Conservation (phyloP, 92 coral and sea anemone genomes). For the Actinernus sp. region DNA sequence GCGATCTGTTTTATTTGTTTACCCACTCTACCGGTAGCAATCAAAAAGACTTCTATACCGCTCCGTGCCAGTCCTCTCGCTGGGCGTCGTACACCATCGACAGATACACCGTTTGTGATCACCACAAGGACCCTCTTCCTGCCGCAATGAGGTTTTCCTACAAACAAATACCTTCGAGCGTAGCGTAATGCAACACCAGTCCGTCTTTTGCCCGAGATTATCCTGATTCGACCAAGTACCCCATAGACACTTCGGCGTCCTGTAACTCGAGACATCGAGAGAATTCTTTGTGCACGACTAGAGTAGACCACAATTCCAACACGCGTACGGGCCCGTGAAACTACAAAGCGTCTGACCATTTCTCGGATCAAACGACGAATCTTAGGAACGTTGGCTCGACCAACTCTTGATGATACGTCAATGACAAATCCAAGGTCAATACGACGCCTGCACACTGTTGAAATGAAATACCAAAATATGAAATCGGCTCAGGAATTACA, state of each 20-base stretch:
- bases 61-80: slow-evolving; percentile 30
- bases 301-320: slow-evolving; percentile 60
- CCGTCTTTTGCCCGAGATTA: too few species aligned
- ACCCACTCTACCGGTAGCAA: slow-evolving; percentile 22
- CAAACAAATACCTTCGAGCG: slow-evolving; percentile 49
- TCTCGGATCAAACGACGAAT: too few species aligned
- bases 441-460: too few species aligned
- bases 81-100: slow-evolving; percentile 60
- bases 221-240: slow-evolving; percentile 55
- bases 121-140: slow-evolving; percentile 63
- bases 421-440: too few species aligned
- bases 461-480: too few species aligned
- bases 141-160: slow-evolving; percentile 45
- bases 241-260: slow-evolving; percentile 41
- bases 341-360: too few species aligned
- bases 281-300: slow-evolving; percentile 26
- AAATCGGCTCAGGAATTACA: too few species aligned
- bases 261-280: slow-evolving; percentile 48
- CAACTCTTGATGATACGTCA: too few species aligned
- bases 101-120: slow-evolving; percentile 68
- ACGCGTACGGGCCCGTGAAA: too few species aligned
- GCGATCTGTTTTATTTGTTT: not conserved
- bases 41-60: slow-evolving; percentile 70
- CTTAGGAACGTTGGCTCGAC: too few species aligned
- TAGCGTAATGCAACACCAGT: too few species aligned